Evolutionary conservation across 1,140 invertebrate genomes (phyloP).

Genomic region (Hycleus phaleratus): DNA sequence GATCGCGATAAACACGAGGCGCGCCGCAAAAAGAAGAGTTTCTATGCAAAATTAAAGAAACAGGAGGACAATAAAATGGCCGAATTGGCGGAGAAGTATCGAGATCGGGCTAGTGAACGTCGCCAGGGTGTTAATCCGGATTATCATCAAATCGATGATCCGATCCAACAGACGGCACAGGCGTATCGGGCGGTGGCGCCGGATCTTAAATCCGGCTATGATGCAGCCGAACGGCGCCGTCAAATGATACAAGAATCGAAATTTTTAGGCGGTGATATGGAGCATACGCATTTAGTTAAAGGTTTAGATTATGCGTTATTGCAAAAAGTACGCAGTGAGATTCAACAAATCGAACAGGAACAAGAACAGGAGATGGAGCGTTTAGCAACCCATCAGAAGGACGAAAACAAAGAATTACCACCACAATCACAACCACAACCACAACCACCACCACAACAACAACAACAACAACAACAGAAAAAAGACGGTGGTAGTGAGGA

Average conservation of each 20-base stretch:
- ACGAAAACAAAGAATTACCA: conserved; percentile 55
- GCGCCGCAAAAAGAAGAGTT: conserved; percentile 78
- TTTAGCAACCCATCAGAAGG: conserved; percentile 48
- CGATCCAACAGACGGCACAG: conserved; percentile 68
- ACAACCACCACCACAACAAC: too few species aligned
- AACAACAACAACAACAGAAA: background rate
- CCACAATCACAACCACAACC: conserved; percentile 36
- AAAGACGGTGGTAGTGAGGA: conserved; percentile 50
- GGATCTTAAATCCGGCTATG: conserved; percentile 85
- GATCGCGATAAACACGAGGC: conserved; percentile 53
- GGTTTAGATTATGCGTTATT: conserved; percentile 98
- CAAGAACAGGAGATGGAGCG: conserved; percentile 79
- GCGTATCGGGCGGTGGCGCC: conserved; percentile 93
- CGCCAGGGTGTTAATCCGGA: conserved; percentile 80
- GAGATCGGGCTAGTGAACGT: conserved; percentile 88
- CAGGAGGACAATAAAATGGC: conserved; percentile 94
- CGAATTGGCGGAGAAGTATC: conserved; percentile 90
- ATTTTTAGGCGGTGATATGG: conserved; percentile 99
- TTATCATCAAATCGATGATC: conserved; percentile 67
- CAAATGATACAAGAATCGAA: conserved; percentile 99
- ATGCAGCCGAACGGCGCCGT: conserved; percentile 89
- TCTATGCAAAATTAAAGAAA: conserved; percentile 90
- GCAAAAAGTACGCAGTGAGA: conserved; percentile 83
- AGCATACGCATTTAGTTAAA: conserved; percentile 99
- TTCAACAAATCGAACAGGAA: conserved; percentile 70